Evolutionary conservation across 2,113 vertebrate genomes (phyloP).

Genomic region (Mirounga angustirostris): DNA sequence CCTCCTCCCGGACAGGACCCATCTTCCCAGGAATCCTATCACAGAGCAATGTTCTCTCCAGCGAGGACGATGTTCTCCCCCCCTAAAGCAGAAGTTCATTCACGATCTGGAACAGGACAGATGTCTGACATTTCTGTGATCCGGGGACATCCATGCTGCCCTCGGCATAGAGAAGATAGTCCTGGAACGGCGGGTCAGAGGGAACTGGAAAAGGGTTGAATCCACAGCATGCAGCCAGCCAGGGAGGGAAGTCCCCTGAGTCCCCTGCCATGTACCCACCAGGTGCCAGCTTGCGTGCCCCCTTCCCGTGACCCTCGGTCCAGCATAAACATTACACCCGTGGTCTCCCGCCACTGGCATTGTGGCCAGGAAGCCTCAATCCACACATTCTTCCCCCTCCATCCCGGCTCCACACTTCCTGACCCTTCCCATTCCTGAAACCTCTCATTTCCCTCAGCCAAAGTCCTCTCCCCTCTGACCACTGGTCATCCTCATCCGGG

Average conservation of each 20-base stretch:
- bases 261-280: background rate
- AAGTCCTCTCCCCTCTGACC: background rate
- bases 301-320: background rate
- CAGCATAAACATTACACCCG: too few relatives aligned
- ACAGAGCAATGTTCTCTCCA: background rate
- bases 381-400: background rate
- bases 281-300: accelerated
- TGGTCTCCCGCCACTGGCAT: background rate
- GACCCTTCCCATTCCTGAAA: background rate
- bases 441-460: accelerated
- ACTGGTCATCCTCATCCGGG: background rate
- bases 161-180: background rate
- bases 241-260: background rate
- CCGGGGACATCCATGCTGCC: background rate
- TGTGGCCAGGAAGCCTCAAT: too few relatives aligned
- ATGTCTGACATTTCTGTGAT: background rate
- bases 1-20: background rate
- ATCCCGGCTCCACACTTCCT: too few relatives aligned
- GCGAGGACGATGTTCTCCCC: too few relatives aligned
- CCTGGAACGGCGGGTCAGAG: accelerated
- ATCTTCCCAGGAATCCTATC: background rate
- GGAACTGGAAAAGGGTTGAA: background rate
- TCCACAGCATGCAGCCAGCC: background rate
- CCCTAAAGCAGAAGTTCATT: background rate
- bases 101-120: background rate